Evolutionary conservation across 1,140 invertebrate species (phyloP), one percentile per base, ranked within the genome.

Genomic region (Drosophila azteca): DNA sequence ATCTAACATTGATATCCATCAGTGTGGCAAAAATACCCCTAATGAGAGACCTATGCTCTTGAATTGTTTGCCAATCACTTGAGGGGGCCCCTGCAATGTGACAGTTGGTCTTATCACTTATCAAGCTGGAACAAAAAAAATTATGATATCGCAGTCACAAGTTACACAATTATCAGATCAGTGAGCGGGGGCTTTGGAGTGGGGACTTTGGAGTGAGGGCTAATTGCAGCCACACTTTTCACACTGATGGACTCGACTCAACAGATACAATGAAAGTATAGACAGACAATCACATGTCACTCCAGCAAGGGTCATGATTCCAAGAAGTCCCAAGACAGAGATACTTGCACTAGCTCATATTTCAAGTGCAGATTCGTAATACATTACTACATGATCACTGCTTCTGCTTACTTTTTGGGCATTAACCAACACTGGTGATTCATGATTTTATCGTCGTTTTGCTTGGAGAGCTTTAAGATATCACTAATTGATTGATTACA

Each of bases 401-500:
- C 15, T 45, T 22, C 26, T 20, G 29, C 3, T 0, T 2, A 20
- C 3, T 9, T 4, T 44, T 17, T 59, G 29, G 7, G 45, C 51
- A 29, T 60, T 72, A 6, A 22, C 43, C 79, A 77, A 51, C 60
- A 73, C 74, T 78, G 49, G 35, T n/a, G 15, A 41, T 4, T 9
- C 17, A 9, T 17, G 15, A 6, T 13, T 49, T 49, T 50, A 60
- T 46, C 11, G 11, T 8, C 44, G 9, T 74, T 59, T 71, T 75
- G 60, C 57, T 29, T 29, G 9, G 67, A 20, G n/a, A 26, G 26
- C n/a, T 46, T 5, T 66, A 39, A 58, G 82, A 76, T 87, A 85
- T 55, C 41, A 87, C 78, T 58, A 63, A 15, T 59, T 85, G 82
- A 85, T 87, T 64, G 69, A 85, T 85, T 79, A 57, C 0, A 9